A percentile compares a stretch with the other conserved stretches of the same genome.
phyloP scores from a whole-genome alignment of 1,140 invertebrate genomes.

The Hestina assimilis region DNA sequence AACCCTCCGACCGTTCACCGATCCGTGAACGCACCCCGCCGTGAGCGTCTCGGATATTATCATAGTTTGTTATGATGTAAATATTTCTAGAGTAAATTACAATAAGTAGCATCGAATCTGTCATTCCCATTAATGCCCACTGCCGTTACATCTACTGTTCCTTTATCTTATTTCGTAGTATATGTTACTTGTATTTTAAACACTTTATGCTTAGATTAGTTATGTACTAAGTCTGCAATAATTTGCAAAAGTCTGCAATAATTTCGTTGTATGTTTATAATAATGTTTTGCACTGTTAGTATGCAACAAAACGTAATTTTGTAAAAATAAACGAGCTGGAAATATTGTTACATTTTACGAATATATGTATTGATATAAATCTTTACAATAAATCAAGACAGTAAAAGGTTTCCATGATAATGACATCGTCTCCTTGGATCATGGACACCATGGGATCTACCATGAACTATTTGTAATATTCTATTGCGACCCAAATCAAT shows the following conservation, averaged over 20 bases:
- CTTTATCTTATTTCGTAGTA: not conserved
- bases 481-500: too few relatives aligned
- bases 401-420: not conserved
- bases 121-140: constrained; percentile 4
- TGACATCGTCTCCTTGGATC: not conserved
- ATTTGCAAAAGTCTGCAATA: not conserved
- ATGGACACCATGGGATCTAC: too few relatives aligned
- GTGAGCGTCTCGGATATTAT: too few relatives aligned
- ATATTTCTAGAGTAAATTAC: constrained; percentile 22
- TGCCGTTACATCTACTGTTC: constrained; percentile 5
- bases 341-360: not conserved
- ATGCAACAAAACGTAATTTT: not conserved
- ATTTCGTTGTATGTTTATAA: constrained; percentile 6
- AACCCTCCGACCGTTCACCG: too few relatives aligned
- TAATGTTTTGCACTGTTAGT: constrained; percentile 7
- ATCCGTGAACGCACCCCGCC: too few relatives aligned
- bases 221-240: not conserved
- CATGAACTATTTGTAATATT: too few relatives aligned
- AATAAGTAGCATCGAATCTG: constrained; percentile 22
- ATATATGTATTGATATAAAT: too few relatives aligned
- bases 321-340: not conserved
- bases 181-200: not conserved
- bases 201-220: not conserved
- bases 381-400: not conserved
- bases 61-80: constrained; percentile 17